phyloP scores from a whole-genome alignment of 2,113 vertebrate genomes.

The Typhlomys cinereus region DNA sequence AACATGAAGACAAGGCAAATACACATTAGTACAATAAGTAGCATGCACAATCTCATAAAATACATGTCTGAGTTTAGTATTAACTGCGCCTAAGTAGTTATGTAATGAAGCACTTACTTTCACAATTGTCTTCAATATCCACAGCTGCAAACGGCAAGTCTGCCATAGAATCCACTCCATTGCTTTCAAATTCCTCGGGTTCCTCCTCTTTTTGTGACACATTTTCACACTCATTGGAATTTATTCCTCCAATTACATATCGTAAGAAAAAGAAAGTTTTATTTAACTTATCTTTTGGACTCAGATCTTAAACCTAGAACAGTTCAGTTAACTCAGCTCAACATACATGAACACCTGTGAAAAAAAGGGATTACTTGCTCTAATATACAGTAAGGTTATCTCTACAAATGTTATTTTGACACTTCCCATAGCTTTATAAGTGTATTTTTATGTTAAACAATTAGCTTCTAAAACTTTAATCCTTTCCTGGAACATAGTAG shows the following conservation, averaged over 20 bases:
- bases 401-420: not conserved
- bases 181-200: conserved; percentile 45
- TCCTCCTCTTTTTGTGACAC: conserved; percentile 71
- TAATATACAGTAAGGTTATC: not conserved
- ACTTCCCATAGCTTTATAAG: not conserved
- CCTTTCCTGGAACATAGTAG: not conserved
- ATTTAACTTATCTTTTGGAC: conserved; percentile 11
- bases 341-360: not conserved
- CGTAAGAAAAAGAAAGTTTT: conserved; percentile 39
- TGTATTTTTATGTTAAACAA: not conserved
- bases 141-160: conserved; percentile 90
- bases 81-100: not conserved
- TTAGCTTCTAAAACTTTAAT: not conserved
- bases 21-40: not conserved
- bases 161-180: conserved; percentile 79
- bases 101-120: conserved; percentile 82
- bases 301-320: conserved; percentile 7
- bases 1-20: conserved; percentile 14
- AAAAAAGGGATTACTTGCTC: not conserved
- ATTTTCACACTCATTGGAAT: conserved; percentile 76
- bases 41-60: too few relatives aligned
- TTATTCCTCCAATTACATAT: conserved; percentile 57
- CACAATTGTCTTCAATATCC: conserved; percentile 86
- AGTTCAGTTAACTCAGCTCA: conserved; percentile 2
- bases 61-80: conserved; percentile 70